phyloP scores from a whole-genome alignment of 2,797 vertebrate species.

The Cuculus canorus region DNA sequence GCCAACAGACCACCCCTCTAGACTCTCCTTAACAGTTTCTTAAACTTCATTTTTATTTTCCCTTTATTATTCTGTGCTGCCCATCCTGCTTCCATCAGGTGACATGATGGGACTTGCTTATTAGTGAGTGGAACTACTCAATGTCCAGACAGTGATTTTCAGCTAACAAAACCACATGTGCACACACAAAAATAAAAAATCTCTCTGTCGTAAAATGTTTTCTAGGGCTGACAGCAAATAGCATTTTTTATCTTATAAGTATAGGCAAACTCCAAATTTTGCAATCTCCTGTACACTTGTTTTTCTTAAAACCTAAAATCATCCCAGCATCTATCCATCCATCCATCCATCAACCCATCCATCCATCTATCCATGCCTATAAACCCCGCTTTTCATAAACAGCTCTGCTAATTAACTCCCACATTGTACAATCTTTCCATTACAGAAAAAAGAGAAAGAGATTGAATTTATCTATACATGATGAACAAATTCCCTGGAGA shows the following conservation, averaged over 20 bases:
- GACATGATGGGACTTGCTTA: background rate
- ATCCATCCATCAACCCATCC: background rate
- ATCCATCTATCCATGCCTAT: background rate
- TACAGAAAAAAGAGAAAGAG: slow-evolving; percentile 36
- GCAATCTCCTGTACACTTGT: background rate
- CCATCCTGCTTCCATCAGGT: background rate
- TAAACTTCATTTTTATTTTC: background rate
- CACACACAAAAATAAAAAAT: background rate
- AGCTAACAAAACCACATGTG: background rate
- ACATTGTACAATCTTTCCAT: slow-evolving; percentile 39
- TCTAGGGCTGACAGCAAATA: background rate
- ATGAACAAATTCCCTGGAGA: slow-evolving; percentile 70
- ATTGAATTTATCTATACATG: slow-evolving; percentile 64
- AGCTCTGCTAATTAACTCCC: slow-evolving; percentile 71
- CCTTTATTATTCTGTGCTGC: background rate
- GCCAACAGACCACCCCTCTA: background rate
- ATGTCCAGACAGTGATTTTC: background rate
- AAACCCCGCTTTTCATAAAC: slow-evolving; percentile 32
- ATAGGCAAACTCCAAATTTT: background rate
- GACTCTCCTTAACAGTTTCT: background rate
- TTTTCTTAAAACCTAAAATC: background rate
- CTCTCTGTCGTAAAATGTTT: background rate
- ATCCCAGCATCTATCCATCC: background rate
- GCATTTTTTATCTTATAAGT: background rate
- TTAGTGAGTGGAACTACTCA: background rate